phyloP scores from a whole-genome alignment of 2,797 vertebrate species.

The Alectoris magna region DNA sequence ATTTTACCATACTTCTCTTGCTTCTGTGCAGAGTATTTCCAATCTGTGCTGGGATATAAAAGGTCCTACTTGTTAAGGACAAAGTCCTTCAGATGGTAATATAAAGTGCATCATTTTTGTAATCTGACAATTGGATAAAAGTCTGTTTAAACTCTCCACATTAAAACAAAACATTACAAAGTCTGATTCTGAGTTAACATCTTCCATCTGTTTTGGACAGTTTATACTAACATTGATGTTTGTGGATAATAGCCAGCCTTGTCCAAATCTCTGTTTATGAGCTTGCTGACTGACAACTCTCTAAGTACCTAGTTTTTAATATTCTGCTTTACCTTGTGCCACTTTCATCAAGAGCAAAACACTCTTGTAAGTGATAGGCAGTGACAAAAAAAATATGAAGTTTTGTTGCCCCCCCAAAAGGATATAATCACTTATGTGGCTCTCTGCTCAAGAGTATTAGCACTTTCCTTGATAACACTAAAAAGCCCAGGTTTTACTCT shows the following conservation, averaged over 20 bases:
- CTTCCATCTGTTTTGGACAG: background rate
- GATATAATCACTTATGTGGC: background rate
- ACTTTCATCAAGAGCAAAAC: background rate
- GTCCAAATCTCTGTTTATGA: background rate
- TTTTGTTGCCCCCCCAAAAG: background rate
- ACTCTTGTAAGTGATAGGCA: background rate
- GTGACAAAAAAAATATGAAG: background rate
- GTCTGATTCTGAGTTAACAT: background rate
- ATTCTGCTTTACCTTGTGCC: background rate
- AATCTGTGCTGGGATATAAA: background rate
- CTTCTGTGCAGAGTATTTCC: background rate
- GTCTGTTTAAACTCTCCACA: background rate
- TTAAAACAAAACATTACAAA: background rate
- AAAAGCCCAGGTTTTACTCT: slow-evolving; percentile 1
- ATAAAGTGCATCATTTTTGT: background rate
- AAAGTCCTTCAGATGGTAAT: background rate
- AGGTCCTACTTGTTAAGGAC: background rate
- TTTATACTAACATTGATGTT: background rate
- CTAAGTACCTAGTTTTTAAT: background rate
- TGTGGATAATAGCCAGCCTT: background rate
- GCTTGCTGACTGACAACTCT: background rate
- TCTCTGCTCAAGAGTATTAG: background rate
- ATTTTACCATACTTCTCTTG: background rate
- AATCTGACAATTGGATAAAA: background rate
- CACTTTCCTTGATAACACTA: background rate